phyloP scores from a whole-genome alignment of 35 echinoderm and acorn worm genomes.

The Apostichopus japonicus region DNA sequence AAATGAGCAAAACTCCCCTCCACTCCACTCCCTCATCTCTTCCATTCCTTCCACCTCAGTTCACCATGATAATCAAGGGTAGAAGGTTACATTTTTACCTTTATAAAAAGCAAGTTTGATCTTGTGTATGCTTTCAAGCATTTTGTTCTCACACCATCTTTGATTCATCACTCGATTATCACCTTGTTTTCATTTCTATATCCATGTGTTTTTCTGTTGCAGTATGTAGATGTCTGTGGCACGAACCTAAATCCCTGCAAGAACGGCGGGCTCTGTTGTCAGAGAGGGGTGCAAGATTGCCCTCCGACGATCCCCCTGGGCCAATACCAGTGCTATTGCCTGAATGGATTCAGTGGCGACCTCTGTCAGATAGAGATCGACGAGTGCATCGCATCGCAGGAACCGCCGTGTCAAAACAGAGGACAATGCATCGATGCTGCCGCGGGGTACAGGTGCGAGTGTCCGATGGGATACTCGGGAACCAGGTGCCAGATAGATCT shows the following conservation, averaged over 20 bases:
- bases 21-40: too few species aligned
- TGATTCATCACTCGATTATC: background rate
- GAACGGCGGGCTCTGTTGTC: constrained; percentile 82
- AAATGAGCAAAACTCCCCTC: too few species aligned
- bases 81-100: too few species aligned
- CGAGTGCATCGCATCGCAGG: constrained; percentile 74
- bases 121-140: too few species aligned
- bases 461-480: constrained; percentile 75
- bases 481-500: constrained; percentile 76
- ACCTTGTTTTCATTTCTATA: background rate
- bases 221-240: constrained; percentile 80
- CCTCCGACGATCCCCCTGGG: constrained; percentile 68
- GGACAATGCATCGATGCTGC: constrained; percentile 80
- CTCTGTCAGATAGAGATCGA: constrained; percentile 92
- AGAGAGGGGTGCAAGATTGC: constrained; percentile 60
- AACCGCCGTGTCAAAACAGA: constrained; percentile 71
- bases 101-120: too few species aligned
- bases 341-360: constrained; percentile 88
- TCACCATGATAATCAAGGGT: too few species aligned
- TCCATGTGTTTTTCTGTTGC: constrained; percentile 28
- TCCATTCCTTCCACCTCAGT: too few species aligned
- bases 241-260: constrained; percentile 84
- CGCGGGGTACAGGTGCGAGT: constrained; percentile 67
- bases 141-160: too few species aligned
- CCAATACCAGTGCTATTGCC: constrained; percentile 86